Percentiles rank a stretch among this genome's conserved stretches.
These are phyloP conservation scores for Sebastes variabilis DNA, from an alignment of 2,797 vertebrate species.

Conservation along the genomic window DNA sequence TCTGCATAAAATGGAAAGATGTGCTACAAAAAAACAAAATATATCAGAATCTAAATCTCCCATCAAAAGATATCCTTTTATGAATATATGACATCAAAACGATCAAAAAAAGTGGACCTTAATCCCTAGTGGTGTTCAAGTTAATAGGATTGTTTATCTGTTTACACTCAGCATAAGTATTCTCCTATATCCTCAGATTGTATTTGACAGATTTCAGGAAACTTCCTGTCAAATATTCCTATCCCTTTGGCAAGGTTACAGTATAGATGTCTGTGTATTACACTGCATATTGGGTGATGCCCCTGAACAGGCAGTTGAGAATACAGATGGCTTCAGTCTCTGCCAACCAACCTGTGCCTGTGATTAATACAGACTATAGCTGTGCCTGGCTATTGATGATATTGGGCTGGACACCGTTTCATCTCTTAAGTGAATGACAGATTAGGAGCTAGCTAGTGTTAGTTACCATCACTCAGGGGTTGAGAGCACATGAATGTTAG, in stretches of 20 bases:
- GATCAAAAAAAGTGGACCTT: neutral
- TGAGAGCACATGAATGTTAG: neutral
- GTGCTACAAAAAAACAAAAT: neutral
- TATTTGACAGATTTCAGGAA: conserved; percentile 58
- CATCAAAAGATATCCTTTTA: neutral
- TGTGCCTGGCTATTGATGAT: conserved; percentile 1
- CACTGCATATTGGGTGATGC: conserved; percentile 65
- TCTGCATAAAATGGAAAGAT: neutral
- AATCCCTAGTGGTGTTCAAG: neutral
- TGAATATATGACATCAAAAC: neutral
- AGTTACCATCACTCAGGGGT: neutral
- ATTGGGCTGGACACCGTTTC: conserved; percentile 22
- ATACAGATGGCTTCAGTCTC: conserved; percentile 64
- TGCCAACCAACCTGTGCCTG: conserved; percentile 21
- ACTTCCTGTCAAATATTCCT: conserved; percentile 62
- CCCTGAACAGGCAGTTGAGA: conserved; percentile 54
- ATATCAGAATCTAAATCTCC: neutral
- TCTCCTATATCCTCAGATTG: conserved; percentile 38
- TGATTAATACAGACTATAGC: conserved; percentile 54
- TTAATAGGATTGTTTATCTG: conserved; percentile 44
- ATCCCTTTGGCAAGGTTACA: conserved; percentile 75
- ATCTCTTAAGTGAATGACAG: conserved; percentile 47
- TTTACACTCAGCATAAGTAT: conserved; percentile 39
- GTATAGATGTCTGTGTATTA: conserved; percentile 66
- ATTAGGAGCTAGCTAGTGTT: conserved; percentile 7